A percentile compares a stretch with the other conserved stretches of the same genome.
phyloP scores from a whole-genome alignment of 2,888 invertebrate species.

The Andricus curvator region DNA sequence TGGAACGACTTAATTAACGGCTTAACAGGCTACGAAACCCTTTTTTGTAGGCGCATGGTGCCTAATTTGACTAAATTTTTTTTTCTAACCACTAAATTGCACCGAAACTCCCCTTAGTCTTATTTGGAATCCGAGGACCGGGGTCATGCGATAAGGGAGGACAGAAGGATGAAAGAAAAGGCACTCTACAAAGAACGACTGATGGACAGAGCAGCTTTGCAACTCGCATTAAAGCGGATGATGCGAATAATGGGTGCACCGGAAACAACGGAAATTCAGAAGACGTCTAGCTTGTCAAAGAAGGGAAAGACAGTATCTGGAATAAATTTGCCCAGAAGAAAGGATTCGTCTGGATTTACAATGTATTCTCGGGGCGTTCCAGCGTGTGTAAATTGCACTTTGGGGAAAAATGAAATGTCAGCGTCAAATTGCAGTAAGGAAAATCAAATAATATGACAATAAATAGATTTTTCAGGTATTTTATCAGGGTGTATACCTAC shows the following conservation, averaged over 20 bases:
- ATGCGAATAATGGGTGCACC: conserved; percentile 54
- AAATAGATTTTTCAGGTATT: too few relatives aligned
- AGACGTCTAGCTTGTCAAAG: conserved; percentile 8
- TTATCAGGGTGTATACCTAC: too few relatives aligned
- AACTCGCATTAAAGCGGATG: conserved; percentile 58
- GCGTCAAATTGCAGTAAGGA: background rate
- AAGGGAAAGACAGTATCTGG: background rate
- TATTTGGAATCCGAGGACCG: conserved; percentile 23
- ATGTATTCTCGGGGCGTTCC: background rate
- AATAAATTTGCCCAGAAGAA: background rate
- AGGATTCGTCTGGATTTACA: background rate
- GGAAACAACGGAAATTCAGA: conserved; percentile 42
- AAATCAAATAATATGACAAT: background rate
- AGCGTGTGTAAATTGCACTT: background rate
- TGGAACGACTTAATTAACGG: too few relatives aligned
- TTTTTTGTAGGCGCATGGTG: too few relatives aligned
- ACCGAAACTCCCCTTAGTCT: conserved; percentile 6
- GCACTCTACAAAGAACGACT: conserved; percentile 51
- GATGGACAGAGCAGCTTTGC: conserved; percentile 61
- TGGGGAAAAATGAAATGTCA: background rate
- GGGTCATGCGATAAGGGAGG: conserved; percentile 17
- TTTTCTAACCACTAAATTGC: background rate
- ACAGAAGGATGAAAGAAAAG: conserved; percentile 27
- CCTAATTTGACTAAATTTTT: background rate
- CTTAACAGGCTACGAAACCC: too few relatives aligned